Percentiles rank a stretch among this genome's conserved stretches.
phyloP scores from a whole-genome alignment of 1,140 invertebrate genomes.

The Spodoptera frugiperda region DNA sequence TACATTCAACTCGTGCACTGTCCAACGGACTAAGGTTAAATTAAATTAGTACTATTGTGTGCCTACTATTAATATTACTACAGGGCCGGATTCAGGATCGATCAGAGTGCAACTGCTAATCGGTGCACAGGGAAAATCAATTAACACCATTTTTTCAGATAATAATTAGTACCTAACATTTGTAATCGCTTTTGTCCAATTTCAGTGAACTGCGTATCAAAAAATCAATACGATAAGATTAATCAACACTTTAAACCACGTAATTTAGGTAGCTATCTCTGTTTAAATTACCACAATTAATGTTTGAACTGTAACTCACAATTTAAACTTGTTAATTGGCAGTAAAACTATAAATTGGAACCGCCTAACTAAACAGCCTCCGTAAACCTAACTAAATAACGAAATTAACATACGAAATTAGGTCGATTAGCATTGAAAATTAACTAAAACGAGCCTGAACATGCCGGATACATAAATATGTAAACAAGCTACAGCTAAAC shows the following conservation, averaged over 20 bases:
- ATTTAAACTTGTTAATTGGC: slow-evolving; percentile 9
- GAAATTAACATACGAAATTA: slow-evolving; percentile 28
- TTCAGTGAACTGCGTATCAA: too few species aligned
- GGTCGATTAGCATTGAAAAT: slow-evolving; percentile 25
- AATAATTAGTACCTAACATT: not conserved
- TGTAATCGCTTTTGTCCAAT: too few species aligned
- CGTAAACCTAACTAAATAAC: slow-evolving; percentile 9
- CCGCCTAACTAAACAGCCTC: slow-evolving; percentile 7
- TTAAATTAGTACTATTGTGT: slow-evolving; percentile 46
- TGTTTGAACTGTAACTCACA: not conserved
- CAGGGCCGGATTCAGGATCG: slow-evolving; percentile 1
- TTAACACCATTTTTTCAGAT: not conserved
- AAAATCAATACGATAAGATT: too few species aligned
- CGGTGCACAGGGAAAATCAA: not conserved
- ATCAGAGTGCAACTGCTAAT: not conserved
- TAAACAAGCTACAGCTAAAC: slow-evolving; percentile 12
- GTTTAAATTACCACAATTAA: too few species aligned
- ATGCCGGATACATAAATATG: slow-evolving; percentile 13
- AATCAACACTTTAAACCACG: too few species aligned
- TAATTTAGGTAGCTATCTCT: too few species aligned
- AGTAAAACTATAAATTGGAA: slow-evolving; percentile 7
- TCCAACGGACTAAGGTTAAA: slow-evolving; percentile 41
- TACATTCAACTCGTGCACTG: slow-evolving; percentile 45
- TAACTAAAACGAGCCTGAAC: slow-evolving; percentile 10
- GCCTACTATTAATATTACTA: slow-evolving; percentile 39